Evolutionary conservation across 2,113 vertebrate species (phyloP).

Genomic region (Dasypus novemcinctus): DNA sequence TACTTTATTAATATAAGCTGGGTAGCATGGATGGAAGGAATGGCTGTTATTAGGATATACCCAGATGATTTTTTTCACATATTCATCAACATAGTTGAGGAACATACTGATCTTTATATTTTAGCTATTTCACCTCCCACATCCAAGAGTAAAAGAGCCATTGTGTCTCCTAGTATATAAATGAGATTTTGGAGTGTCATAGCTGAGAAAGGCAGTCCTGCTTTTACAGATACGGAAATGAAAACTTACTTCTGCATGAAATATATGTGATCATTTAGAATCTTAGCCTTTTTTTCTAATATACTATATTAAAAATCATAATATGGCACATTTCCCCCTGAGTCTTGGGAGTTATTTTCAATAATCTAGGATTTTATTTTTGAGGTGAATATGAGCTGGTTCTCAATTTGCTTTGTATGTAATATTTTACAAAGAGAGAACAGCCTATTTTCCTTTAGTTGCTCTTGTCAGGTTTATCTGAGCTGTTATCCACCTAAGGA

Average conservation of each 20-base stretch:
- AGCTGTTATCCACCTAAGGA: not conserved
- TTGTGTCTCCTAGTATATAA: not conserved
- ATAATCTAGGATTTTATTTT: not conserved
- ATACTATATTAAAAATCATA: not conserved
- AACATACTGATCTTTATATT: not conserved
- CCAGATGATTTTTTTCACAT: not conserved
- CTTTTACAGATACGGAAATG: not conserved
- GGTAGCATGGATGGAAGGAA: not conserved
- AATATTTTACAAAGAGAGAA: not conserved
- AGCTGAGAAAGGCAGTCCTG: not conserved
- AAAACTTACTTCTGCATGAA: not conserved
- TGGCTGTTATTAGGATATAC: not conserved
- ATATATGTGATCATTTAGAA: not conserved
- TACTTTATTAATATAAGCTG: not conserved
- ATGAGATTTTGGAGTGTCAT: not conserved
- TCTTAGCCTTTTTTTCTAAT: not conserved
- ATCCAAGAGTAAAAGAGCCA: not conserved
- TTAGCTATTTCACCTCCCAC: not conserved
- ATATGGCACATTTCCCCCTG: not conserved
- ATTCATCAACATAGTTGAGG: not conserved
- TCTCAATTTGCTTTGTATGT: not conserved
- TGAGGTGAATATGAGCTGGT: not conserved
- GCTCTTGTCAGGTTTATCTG: not conserved
- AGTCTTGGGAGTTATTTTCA: conserved; percentile 12
- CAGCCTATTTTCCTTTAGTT: not conserved